A percentile compares a stretch with the other conserved stretches of the same genome.
Conservation (phyloP, 2,113 vertebrate genomes). For the Galemys pyrenaicus region DNA sequence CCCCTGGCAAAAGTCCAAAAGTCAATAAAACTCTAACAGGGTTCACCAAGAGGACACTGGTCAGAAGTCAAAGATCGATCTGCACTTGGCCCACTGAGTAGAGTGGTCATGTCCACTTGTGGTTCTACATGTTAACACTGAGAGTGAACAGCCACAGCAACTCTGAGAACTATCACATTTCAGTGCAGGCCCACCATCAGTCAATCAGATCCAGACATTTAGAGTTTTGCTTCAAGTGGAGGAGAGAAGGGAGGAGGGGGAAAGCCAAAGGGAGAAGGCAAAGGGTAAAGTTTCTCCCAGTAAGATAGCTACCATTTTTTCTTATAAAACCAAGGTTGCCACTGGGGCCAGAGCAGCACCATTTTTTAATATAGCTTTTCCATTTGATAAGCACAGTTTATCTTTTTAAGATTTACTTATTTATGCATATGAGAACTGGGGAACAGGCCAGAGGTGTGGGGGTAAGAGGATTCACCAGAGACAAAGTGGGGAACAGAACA, state of each 20-base stretch:
- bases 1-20: not conserved
- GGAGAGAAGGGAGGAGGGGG: not conserved
- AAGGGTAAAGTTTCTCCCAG: not conserved
- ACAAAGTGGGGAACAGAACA: no score
- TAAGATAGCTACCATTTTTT: not conserved
- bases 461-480: no score
- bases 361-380: constrained; percentile 14
- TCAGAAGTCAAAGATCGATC: constrained; percentile 15
- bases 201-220: not conserved
- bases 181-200: not conserved
- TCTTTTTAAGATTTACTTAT: no score
- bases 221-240: not conserved
- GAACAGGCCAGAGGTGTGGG: no score
- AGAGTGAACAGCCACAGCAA: not conserved
- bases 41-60: not conserved
- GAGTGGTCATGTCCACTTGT: not conserved
- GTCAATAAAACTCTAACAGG: constrained; percentile 1
- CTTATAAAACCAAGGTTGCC: not conserved
- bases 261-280: not conserved
- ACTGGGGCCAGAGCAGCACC: not conserved
- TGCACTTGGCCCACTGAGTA: not conserved
- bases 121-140: not conserved
- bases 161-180: not conserved
- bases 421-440: no score
- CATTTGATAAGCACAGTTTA: not conserved